Evolutionary conservation across 2,797 vertebrate species (phyloP).

Genomic region (Rhinogobio ventralis): DNA sequence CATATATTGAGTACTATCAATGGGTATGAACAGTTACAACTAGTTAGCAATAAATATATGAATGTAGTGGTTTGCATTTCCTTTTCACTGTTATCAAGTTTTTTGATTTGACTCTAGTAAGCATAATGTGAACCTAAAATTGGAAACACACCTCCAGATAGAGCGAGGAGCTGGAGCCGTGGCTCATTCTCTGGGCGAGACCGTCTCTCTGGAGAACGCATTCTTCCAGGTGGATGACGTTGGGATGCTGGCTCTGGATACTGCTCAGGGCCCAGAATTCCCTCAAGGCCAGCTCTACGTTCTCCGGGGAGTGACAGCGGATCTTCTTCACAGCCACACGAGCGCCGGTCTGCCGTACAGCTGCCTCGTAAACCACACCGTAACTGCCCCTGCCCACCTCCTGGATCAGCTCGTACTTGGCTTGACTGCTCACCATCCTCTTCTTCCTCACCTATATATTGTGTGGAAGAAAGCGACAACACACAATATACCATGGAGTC

Average conservation of each 20-base stretch:
- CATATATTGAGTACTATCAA: neutral
- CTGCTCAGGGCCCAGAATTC: slow-evolving; percentile 99
- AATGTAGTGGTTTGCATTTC: neutral
- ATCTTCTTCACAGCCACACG: slow-evolving; percentile 97
- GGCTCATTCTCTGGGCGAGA: slow-evolving; percentile 94
- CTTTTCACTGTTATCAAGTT: neutral
- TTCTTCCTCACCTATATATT: slow-evolving; percentile 76
- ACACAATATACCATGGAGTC: neutral
- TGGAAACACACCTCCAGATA: slow-evolving; percentile 88
- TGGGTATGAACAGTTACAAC: neutral
- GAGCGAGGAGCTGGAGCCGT: slow-evolving; percentile 92
- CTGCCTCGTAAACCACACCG: slow-evolving; percentile 96
- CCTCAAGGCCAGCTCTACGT: slow-evolving; percentile 94
- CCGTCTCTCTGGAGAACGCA: slow-evolving; percentile 94
- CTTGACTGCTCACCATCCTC: slow-evolving; percentile 99
- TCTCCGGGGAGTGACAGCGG: slow-evolving; percentile 96
- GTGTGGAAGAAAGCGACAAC: slow-evolving; percentile 35
- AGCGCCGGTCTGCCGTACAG: slow-evolving; percentile 87
- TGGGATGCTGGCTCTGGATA: slow-evolving; percentile 97
- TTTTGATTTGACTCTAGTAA: neutral
- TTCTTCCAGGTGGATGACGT: slow-evolving; percentile 97
- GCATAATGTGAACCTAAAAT: neutral
- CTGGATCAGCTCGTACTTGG: slow-evolving; percentile 98
- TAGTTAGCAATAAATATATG: neutral
- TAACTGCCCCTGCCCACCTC: slow-evolving; percentile 99